A percentile compares a stretch with the other conserved stretches of the same genome.
These are phyloP conservation scores for Megalopta genalis DNA, from an alignment of 1,140 invertebrate species.

Conservation along the genomic window DNA sequence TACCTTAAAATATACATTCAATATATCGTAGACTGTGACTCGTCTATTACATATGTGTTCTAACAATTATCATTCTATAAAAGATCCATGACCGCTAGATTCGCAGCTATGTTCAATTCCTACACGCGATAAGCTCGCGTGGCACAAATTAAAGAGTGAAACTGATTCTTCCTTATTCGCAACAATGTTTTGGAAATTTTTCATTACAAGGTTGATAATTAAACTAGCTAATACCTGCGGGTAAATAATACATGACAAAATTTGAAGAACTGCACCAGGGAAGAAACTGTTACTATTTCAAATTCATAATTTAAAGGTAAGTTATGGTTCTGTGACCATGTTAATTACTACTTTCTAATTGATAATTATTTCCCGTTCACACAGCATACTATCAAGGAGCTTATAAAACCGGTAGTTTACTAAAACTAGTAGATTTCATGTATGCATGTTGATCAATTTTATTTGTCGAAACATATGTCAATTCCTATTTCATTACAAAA, in stretches of 20 bases:
- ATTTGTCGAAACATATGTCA: not conserved
- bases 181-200: not conserved
- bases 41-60: not conserved
- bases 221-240: not conserved
- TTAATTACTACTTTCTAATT: constrained; percentile 41
- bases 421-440: not conserved
- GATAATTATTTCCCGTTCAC: constrained; percentile 16
- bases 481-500: not conserved
- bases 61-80: not conserved
- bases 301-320: constrained; percentile 27
- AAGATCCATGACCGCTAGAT: constrained; percentile 19
- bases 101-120: constrained; percentile 32
- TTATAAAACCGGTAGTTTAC: not conserved
- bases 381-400: not conserved
- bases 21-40: not conserved
- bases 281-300: not conserved
- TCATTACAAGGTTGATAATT: not conserved
- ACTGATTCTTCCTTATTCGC: not conserved
- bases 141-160: constrained; percentile 30
- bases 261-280: not conserved
- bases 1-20: not conserved
- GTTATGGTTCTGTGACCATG: not conserved
- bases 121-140: constrained; percentile 42
- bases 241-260: not conserved
- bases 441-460: not conserved